These are phyloP conservation scores for Calliopsis andreniformis DNA, from an alignment of 1,140 invertebrate genomes.

Conservation along the genomic window DNA sequence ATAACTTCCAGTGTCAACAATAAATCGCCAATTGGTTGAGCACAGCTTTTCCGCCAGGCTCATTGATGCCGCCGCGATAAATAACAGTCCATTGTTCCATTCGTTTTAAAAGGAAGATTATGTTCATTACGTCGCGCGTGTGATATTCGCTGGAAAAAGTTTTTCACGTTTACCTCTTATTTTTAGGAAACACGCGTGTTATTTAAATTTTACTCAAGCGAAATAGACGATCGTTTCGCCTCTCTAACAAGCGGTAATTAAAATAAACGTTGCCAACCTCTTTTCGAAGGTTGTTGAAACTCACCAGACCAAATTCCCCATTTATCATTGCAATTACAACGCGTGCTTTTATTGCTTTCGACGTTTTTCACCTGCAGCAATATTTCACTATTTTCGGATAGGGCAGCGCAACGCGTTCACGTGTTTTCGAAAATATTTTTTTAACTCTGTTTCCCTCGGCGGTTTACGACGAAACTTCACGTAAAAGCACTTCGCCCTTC, in stretches of 20 bases:
- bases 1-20: constrained; percentile 35
- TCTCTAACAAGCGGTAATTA: not conserved
- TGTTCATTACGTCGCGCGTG: not conserved
- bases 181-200: not conserved
- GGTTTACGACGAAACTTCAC: not conserved
- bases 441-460: not conserved
- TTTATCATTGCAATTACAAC: too few species aligned
- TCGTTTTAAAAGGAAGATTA: not conserved
- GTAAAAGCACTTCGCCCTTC: not conserved
- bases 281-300: not conserved
- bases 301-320: too few species aligned
- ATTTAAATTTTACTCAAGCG: not conserved
- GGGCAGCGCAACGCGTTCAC: not conserved
- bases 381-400: not conserved
- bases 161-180: not conserved
- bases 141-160: not conserved
- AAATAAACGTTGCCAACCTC: not conserved
- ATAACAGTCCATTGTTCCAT: constrained; percentile 3
- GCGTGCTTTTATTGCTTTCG: not conserved
- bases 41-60: not conserved
- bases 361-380: not conserved
- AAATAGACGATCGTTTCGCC: too few species aligned
- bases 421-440: not conserved
- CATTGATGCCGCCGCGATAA: constrained; percentile 1
- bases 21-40: constrained; percentile 27